Evolutionary conservation across 2,113 vertebrate species (phyloP).

Genomic region (Brevimyrus niger): DNA sequence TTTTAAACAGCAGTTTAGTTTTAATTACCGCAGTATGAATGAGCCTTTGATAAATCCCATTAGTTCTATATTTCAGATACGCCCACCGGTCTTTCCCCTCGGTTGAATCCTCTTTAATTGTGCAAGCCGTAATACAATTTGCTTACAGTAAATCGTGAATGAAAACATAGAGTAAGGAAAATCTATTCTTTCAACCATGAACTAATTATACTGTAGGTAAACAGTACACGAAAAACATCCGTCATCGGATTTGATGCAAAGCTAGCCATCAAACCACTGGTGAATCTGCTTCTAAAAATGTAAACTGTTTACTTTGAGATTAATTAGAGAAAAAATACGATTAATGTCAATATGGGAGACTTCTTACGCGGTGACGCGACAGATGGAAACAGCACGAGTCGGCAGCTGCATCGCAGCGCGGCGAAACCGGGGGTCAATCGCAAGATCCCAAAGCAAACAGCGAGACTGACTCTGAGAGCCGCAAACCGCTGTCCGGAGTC

Average conservation of each 20-base stretch:
- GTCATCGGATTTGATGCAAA: neutral
- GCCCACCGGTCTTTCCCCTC: neutral
- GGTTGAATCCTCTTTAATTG: neutral
- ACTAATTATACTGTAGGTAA: neutral
- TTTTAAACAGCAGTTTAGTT: neutral
- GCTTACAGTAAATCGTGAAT: neutral
- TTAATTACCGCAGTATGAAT: slow-evolving; percentile 2
- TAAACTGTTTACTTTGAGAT: neutral
- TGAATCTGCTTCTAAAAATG: neutral
- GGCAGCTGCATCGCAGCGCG: neutral
- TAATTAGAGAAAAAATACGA: neutral
- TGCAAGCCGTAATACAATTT: neutral
- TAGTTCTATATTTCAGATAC: neutral
- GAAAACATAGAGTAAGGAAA: neutral
- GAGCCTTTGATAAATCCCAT: neutral
- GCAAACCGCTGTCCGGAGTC: neutral
- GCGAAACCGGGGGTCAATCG: no score
- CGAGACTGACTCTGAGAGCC: neutral
- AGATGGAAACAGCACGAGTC: neutral
- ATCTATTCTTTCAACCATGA: neutral
- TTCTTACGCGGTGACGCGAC: neutral
- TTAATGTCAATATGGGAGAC: neutral
- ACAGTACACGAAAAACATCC: neutral
- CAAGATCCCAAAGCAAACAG: neutral
- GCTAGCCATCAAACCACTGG: neutral